Evolutionary conservation across 2,797 vertebrate genomes (phyloP), one percentile per base, ranked within the genome.

Genomic region (Acanthurus tractus): DNA sequence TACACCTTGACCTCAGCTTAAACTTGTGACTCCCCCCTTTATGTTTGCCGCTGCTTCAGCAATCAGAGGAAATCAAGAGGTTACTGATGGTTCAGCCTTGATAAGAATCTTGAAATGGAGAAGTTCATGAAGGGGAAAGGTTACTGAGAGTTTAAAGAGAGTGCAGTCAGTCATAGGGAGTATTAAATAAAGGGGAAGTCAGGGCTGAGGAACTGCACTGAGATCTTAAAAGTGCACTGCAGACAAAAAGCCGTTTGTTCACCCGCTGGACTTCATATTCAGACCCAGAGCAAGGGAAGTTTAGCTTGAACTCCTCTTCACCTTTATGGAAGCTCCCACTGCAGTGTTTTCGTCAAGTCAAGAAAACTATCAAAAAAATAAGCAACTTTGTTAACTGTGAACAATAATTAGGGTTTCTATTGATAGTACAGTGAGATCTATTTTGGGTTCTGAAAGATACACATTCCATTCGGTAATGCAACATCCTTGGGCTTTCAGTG

Each of bases 91-190:
- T 95, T 95, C 95, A 95, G 82, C 76, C 90, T 84, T 79, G 95
- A 96, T 95, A 95, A 94, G 91, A 86, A 95, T 95, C 94, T 94
- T 83, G 89, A 91, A 94, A 95, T 91, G 90, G 92, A 94, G 92
- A 95, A 95, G 95, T 95, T 95, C 92, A 87, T 25, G 0, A 64
- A 91, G 91, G 93, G 93, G 91, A 94, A 93, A 95, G 95, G 94
- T 96, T 94, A 93, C 70, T 2, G 54, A 34, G 92, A 95, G 95
- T 95, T 94, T 92, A 95, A 94, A 94, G 89, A 93, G 92, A 89
- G 93, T 79, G 90, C 90, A 93, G 81, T 86, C 90, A 91, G 93
- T 95, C 92, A 94, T 88, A 89, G 86, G 91, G 85, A 91, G 91
- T 91, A 94, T 94, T 94, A 93, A 91, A 93, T 82, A 92, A 93